These are phyloP conservation scores for Pygoscelis adeliae DNA, from an alignment of 2,113 vertebrate genomes.

Conservation along the genomic window DNA sequence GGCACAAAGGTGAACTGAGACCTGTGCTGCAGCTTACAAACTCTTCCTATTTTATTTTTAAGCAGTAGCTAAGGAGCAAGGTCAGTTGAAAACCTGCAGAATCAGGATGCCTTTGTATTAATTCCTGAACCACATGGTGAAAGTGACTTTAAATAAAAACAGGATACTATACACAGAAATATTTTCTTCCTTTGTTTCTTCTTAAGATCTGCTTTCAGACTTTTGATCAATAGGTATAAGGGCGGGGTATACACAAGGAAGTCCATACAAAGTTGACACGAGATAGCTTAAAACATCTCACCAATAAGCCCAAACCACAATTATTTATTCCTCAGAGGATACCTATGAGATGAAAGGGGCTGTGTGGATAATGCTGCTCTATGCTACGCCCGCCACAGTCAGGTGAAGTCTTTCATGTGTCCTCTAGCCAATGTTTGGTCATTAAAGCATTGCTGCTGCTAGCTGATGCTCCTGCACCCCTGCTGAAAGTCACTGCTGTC, in stretches of 20 bases:
- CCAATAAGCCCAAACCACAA: background rate
- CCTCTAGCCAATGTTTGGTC: background rate
- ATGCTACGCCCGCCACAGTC: background rate
- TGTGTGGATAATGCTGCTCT: background rate
- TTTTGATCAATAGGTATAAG: background rate
- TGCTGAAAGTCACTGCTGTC: background rate
- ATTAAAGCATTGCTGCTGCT: background rate
- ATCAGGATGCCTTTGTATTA: background rate
- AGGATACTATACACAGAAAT: background rate
- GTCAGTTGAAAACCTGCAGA: background rate
- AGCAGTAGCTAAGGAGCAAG: background rate
- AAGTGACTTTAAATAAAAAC: background rate
- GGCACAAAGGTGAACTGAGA: background rate
- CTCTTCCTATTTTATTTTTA: background rate
- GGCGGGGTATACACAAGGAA: background rate
- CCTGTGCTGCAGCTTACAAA: background rate
- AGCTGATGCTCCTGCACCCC: background rate
- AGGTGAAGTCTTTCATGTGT: background rate
- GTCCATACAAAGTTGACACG: background rate
- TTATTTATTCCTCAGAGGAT: background rate
- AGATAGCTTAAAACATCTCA: background rate
- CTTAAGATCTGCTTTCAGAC: background rate
- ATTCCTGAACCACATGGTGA: rapidly evolving
- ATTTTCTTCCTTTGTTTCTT: background rate
- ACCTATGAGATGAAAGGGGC: background rate